These are phyloP conservation scores for Cryptops parisi DNA, from an alignment of 2,888 invertebrate species.

Conservation along the genomic window DNA sequence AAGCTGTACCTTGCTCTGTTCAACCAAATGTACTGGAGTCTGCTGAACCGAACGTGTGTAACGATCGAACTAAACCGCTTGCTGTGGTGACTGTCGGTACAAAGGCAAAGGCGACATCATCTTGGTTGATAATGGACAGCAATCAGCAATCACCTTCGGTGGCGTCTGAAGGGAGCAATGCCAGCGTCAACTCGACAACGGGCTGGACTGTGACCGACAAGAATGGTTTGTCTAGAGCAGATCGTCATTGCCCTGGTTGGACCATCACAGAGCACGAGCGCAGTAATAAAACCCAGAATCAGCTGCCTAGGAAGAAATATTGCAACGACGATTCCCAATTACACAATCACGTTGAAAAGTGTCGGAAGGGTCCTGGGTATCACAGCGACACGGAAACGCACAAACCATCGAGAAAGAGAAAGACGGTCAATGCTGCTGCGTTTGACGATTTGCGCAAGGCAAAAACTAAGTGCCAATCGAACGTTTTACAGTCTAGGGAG, in stretches of 20 bases:
- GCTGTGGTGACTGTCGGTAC: conserved; percentile 8
- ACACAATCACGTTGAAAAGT: neutral
- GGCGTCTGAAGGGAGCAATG: conserved; percentile 27
- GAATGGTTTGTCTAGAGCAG: conserved; percentile 17
- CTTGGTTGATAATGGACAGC: conserved; percentile 28
- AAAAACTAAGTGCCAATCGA: no score
- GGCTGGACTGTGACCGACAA: conserved; percentile 28
- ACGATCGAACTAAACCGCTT: neutral
- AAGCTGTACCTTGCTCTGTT: no score
- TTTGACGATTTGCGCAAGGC: no score
- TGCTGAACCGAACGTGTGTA: neutral
- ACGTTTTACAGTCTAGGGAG: no score
- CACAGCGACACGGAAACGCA: conserved; percentile 8
- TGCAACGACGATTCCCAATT: no score
- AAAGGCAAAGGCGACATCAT: conserved; percentile 25
- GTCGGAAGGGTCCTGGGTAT: neutral
- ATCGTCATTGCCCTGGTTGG: conserved; percentile 22
- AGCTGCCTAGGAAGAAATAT: neutral
- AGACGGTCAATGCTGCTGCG: no score
- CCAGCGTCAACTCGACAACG: conserved; percentile 30
- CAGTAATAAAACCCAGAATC: conserved; percentile 13
- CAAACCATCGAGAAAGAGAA: no score
- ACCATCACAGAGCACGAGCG: conserved; percentile 19
- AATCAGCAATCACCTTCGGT: conserved; percentile 27
- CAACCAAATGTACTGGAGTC: neutral